Percentiles rank a stretch among this genome's conserved stretches.
These are phyloP conservation scores for Rhizoglyphus robini DNA, from an alignment of 1,140 invertebrate species.

Conservation along the genomic window DNA sequence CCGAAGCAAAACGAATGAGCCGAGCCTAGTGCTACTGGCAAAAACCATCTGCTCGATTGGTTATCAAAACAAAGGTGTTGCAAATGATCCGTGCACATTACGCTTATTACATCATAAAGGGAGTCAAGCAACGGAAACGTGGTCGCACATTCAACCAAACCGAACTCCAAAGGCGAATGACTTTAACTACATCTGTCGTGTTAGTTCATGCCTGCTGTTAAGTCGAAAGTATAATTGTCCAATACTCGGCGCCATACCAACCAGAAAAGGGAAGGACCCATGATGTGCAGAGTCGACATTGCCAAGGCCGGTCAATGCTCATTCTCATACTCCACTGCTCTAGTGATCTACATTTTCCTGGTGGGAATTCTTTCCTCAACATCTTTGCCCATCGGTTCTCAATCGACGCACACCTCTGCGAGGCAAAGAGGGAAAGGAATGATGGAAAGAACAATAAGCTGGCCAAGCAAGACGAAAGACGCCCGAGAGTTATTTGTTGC, in stretches of 20 bases:
- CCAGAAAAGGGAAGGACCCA: too few relatives aligned
- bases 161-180: too few relatives aligned
- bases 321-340: neutral
- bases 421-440: slow-evolving; percentile 10
- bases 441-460: neutral
- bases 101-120: neutral
- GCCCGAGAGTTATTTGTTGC: neutral
- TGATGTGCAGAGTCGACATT: too few relatives aligned
- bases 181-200: too few relatives aligned
- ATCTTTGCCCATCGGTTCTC: neutral
- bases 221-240: too few relatives aligned
- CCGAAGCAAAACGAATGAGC: neutral
- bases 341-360: slow-evolving; percentile 2
- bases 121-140: neutral
- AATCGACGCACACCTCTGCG: too few relatives aligned
- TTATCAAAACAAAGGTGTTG: slow-evolving; percentile 9
- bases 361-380: slow-evolving; percentile 3
- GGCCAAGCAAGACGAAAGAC: neutral
- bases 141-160: neutral
- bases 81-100: slow-evolving; percentile 14
- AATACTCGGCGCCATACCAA: too few relatives aligned
- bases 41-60: slow-evolving; percentile 4
- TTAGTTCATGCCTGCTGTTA: too few relatives aligned
- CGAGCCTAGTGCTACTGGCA: neutral
- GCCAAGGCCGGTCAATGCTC: too few relatives aligned